phyloP scores from a whole-genome alignment of 1,140 invertebrate species.

The Nasonia giraulti region DNA sequence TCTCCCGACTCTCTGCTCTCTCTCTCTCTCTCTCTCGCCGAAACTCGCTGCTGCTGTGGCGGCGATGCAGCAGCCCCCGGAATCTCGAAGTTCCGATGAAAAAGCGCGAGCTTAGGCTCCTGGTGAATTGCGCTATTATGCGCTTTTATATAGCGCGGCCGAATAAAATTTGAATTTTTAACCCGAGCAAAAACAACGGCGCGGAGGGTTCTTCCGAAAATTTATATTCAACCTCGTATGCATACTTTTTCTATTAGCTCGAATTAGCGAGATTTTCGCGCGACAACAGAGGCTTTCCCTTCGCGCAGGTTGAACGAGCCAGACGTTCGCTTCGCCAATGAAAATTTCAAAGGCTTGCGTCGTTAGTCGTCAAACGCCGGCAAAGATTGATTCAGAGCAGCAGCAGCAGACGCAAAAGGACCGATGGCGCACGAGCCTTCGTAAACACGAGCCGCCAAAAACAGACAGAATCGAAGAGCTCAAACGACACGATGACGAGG shows the following conservation, averaged over 20 bases:
- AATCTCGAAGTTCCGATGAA: slow-evolving; percentile 48
- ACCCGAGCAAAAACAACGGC: slow-evolving; percentile 9
- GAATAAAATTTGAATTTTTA: slow-evolving; percentile 47
- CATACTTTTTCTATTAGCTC: neutral
- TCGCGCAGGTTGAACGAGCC: neutral
- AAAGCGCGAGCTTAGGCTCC: slow-evolving; percentile 41
- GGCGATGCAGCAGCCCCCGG: neutral
- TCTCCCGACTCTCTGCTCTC: neutral
- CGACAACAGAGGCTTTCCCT: neutral
- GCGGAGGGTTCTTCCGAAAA: slow-evolving; percentile 2
- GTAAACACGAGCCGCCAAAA: slow-evolving; percentile 32
- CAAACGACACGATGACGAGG: slow-evolving; percentile 32
- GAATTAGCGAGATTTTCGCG: neutral
- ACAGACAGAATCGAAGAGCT: slow-evolving; percentile 49
- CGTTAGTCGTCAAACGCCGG: slow-evolving; percentile 44
- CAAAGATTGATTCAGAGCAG: slow-evolving; percentile 47
- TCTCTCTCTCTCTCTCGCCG: neutral
- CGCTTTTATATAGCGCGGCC: slow-evolving; percentile 31
- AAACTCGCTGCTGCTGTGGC: too few relatives aligned
- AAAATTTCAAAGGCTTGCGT: slow-evolving; percentile 47
- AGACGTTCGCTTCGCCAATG: slow-evolving; percentile 35
- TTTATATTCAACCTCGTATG: slow-evolving; percentile 20
- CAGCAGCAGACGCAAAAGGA: neutral
- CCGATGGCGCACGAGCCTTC: neutral
- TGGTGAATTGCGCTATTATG: slow-evolving; percentile 49